These are phyloP conservation scores for Phoenoteleia sp. DNA, from an alignment of 2,888 invertebrate species.

Conservation along the genomic window DNA sequence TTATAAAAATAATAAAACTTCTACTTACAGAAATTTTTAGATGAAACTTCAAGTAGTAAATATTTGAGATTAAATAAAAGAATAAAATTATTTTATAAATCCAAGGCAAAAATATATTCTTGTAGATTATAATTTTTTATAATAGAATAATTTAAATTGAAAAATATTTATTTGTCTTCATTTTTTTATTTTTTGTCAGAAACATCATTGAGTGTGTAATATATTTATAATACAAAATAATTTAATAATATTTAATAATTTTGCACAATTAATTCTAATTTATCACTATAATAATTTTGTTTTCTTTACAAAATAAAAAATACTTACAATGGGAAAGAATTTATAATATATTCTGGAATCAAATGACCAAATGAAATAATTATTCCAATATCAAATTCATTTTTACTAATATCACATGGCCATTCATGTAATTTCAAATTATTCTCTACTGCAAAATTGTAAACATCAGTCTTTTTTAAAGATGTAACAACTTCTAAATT, in stretches of 20 bases:
- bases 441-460: constrained; percentile 90
- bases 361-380: constrained; percentile 98
- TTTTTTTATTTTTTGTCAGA: no score
- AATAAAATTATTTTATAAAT: no score
- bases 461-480: constrained; percentile 89
- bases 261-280: no score
- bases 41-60: constrained; percentile 28
- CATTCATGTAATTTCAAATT: constrained; percentile 90
- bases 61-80: constrained; percentile 55
- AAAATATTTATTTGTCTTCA: no score
- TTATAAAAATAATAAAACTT: neutral
- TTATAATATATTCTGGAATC: constrained; percentile 92
- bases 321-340: constrained; percentile 94
- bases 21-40: neutral
- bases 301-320: constrained; percentile 33
- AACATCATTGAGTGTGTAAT: no score
- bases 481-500: constrained; percentile 91
- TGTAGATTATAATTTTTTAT: no score
- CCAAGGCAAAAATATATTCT: no score
- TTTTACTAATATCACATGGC: constrained; percentile 87
- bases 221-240: no score
- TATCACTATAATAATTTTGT: no score
- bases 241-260: no score
- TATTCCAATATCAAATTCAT: constrained; percentile 93
- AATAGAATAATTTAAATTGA: no score